Percentiles rank a stretch among this genome's conserved stretches.
Evolutionary conservation across 2,113 vertebrate species (phyloP).

Genomic region (Centrocercus urophasianus): DNA sequence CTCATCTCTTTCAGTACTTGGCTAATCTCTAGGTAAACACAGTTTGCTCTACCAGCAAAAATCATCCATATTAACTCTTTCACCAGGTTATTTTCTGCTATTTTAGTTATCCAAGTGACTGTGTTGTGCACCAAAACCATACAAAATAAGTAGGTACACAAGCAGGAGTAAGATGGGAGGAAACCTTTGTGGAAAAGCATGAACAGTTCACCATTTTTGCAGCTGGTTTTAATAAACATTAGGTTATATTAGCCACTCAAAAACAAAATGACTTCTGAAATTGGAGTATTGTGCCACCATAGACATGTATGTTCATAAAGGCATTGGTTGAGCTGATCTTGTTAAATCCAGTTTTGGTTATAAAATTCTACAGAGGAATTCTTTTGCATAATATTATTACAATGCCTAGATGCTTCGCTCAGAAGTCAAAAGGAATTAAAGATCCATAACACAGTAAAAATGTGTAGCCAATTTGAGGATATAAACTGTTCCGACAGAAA

Average conservation of each 20-base stretch:
- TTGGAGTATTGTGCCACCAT: not conserved
- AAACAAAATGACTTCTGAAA: not conserved
- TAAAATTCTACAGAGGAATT: not conserved
- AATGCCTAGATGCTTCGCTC: not conserved
- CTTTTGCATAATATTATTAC: not conserved
- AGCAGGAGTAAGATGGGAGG: not conserved
- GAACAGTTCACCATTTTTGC: not conserved
- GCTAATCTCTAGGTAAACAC: not conserved
- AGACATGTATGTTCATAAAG: not conserved
- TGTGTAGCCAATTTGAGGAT: constrained; percentile 12
- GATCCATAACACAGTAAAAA: not conserved
- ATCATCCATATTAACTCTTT: not conserved
- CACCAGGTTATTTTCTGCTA: not conserved
- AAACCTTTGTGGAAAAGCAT: not conserved
- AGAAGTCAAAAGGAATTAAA: constrained; percentile 42
- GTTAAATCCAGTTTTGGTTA: not conserved
- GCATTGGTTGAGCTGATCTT: not conserved
- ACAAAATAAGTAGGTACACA: not conserved
- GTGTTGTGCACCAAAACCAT: not conserved
- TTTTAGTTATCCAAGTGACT: not conserved
- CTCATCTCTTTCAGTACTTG: not conserved
- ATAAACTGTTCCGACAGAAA: constrained; percentile 22
- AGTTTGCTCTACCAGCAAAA: not conserved
- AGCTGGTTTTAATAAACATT: not conserved
- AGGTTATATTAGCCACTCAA: not conserved